These are phyloP conservation scores for Agrypnia vestita DNA, from an alignment of 1,140 invertebrate genomes.

Conservation along the genomic window DNA sequence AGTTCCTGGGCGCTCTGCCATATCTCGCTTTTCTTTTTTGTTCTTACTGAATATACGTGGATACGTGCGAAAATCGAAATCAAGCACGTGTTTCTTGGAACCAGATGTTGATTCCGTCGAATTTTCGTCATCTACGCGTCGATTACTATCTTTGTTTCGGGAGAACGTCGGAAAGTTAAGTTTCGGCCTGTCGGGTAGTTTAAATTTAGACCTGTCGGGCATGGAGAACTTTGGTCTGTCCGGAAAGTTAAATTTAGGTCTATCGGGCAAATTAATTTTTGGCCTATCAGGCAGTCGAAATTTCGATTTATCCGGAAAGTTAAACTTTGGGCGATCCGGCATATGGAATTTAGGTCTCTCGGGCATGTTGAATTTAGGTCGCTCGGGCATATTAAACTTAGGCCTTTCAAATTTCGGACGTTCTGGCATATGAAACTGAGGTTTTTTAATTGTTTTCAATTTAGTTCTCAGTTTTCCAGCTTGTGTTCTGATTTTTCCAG, in stretches of 20 bases:
- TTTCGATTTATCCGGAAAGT: slow-evolving; percentile 73
- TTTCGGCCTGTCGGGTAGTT: slow-evolving; percentile 75
- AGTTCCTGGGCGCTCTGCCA: slow-evolving; percentile 70
- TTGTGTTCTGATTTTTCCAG: slow-evolving; percentile 75
- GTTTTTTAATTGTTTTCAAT: slow-evolving; percentile 74
- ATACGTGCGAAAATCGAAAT: slow-evolving; percentile 84
- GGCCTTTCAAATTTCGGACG: slow-evolving; percentile 69
- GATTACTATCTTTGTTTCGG: slow-evolving; percentile 64
- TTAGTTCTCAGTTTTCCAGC: slow-evolving; percentile 77
- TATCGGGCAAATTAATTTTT: slow-evolving; percentile 66
- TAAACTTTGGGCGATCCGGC: slow-evolving; percentile 74
- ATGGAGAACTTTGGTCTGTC: slow-evolving; percentile 74
- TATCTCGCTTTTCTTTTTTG: slow-evolving; percentile 70
- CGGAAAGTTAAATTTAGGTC: slow-evolving; percentile 73
- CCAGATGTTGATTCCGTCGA: slow-evolving; percentile 62
- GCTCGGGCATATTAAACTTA: slow-evolving; percentile 76
- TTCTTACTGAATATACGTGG: slow-evolving; percentile 82
- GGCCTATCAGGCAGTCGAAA: slow-evolving; percentile 71
- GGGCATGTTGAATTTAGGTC: slow-evolving; percentile 71
- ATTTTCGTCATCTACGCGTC: slow-evolving; percentile 59
- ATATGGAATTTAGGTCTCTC: slow-evolving; percentile 72
- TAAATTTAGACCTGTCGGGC: slow-evolving; percentile 76
- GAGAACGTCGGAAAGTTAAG: slow-evolving; percentile 70
- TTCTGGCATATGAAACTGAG: slow-evolving; percentile 73
- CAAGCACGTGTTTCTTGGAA: slow-evolving; percentile 67